Evolutionary conservation across 1,140 invertebrate species (phyloP).

Genomic region (Zaprionus davidi): DNA sequence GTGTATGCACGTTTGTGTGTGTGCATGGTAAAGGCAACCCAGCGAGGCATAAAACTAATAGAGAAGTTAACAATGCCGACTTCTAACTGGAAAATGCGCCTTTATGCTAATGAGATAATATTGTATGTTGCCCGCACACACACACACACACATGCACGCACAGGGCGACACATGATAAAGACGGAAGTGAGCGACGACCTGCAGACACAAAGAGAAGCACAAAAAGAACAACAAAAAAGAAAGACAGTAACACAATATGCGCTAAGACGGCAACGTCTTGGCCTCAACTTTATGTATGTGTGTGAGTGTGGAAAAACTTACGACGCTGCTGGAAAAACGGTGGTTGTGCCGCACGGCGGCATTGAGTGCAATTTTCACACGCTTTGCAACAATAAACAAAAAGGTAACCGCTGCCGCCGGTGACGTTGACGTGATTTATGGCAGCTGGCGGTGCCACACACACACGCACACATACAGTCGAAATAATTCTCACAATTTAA

Average conservation of each 20-base stretch:
- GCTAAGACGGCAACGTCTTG: conserved; percentile 30
- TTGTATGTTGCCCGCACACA: neutral
- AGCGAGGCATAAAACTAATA: conserved; percentile 36
- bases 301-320: conserved; percentile 60
- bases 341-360: conserved; percentile 61
- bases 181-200: conserved; percentile 66
- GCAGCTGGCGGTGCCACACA: conserved; percentile 37
- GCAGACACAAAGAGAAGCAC: conserved; percentile 65
- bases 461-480: neutral
- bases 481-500: conserved; percentile 35
- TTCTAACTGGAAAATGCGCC: conserved; percentile 69
- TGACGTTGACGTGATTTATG: conserved; percentile 49
- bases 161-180: conserved; percentile 60
- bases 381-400: conserved; percentile 51
- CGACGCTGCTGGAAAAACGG: conserved; percentile 60
- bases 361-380: conserved; percentile 74
- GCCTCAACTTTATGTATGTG: conserved; percentile 6
- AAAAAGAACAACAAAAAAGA: conserved; percentile 8
- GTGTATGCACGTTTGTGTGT: neutral
- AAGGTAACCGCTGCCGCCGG: conserved; percentile 45
- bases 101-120: conserved; percentile 71
- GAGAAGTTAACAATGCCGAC: conserved; percentile 36
- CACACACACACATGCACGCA: neutral
- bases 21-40: conserved; percentile 18
- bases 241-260: conserved; percentile 42